phyloP scores from a whole-genome alignment of 2,888 invertebrate genomes.

The Lathronympha strigana region DNA sequence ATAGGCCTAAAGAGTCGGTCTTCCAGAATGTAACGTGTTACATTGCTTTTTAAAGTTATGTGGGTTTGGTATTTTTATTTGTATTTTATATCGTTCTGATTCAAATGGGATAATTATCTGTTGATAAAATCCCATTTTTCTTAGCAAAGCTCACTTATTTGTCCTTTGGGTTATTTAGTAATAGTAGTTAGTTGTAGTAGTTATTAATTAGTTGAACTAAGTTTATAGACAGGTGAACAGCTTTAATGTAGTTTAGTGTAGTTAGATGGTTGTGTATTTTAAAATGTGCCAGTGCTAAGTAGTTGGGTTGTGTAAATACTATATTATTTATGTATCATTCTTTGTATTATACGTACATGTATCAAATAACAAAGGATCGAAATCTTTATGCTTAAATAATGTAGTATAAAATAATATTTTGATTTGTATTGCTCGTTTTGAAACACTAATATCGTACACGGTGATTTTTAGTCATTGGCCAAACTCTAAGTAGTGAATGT shows the following conservation, averaged over 20 bases:
- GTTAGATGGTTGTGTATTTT: constrained; percentile 28
- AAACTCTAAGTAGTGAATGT: too few relatives aligned
- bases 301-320: constrained; percentile 30
- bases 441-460: not conserved
- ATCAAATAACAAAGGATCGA: not conserved
- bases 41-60: too few relatives aligned
- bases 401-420: constrained; percentile 7
- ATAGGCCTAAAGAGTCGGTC: too few relatives aligned
- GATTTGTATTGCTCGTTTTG: not conserved
- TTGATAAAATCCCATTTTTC: not conserved
- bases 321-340: not conserved
- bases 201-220: not conserved
- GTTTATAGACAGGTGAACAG: constrained; percentile 26
- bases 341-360: not conserved
- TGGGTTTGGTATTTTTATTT: too few relatives aligned
- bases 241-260: constrained; percentile 32
- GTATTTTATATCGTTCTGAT: too few relatives aligned
- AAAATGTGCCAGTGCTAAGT: constrained; percentile 32
- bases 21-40: too few relatives aligned
- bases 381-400: constrained; percentile 3
- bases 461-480: too few relatives aligned
- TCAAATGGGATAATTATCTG: not conserved
- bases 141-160: not conserved
- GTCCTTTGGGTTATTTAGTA: not conserved
- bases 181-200: too few relatives aligned